Evolutionary conservation across 2,113 vertebrate genomes (phyloP), one percentile per base, ranked within the genome.

Genomic region (Dendropsophus ebraccatus): DNA sequence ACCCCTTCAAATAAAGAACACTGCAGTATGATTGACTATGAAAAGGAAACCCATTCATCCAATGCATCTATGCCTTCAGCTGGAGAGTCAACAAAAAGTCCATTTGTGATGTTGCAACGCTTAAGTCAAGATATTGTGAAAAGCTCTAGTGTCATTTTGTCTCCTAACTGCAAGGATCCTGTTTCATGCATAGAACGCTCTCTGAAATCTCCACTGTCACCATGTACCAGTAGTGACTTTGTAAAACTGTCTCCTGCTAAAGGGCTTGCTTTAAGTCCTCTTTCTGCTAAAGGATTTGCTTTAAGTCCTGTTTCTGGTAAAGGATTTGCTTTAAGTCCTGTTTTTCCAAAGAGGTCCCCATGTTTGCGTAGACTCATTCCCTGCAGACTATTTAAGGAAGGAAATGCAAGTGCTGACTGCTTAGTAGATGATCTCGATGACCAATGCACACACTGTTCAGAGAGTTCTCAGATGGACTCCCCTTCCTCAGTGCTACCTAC

Each of bases 91-190:
- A 23, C 91, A 88, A 77, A 89, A 74, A 92, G 92, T 77, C 91
- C 91, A 87, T 88, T 92, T 62, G 90, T 94, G 86, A 81, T 92
- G 81, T 89, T 94, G 90, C 92, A 84, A 89, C 92, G 91, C 83
- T 92, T 94, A 89, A 94, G 92, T 89, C 90, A 92, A 88, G 92
- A 94, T 88, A 87, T 94, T 14, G 89, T 93, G 87, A 92, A 91
- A 88, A 91, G 88, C 87, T 90, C 92, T 87, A 93, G 91, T 87
- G 88, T 94, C 89, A 91, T 92, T 78, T 90, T 94, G 89, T 91
- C 91, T 91, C 89, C 91, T 1, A 92, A 91, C 90, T 92, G 92
- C 91, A 90, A 56, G 85, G 90, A 92, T 87, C 87, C 89, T 89
- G 87, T 91, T 81, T 87, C 91, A 91, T 92, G 91, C 91, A 89